These are phyloP conservation scores for Tinea semifulvella DNA, from an alignment of 2,888 invertebrate genomes.

Conservation along the genomic window DNA sequence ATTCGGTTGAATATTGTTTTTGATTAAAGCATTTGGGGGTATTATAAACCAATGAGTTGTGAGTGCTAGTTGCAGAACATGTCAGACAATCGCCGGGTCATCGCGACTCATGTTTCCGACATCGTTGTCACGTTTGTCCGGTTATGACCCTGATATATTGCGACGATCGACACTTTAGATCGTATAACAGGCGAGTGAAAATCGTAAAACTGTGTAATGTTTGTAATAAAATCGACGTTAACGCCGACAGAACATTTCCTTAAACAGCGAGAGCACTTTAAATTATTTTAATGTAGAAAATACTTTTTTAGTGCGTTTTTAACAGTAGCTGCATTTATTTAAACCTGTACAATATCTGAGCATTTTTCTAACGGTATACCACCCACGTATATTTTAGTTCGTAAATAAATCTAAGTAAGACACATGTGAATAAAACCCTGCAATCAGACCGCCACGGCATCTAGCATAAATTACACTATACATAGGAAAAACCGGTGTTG, in stretches of 20 bases:
- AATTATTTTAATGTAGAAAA: conserved; percentile 6
- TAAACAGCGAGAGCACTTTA: conserved; percentile 5
- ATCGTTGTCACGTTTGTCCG: conserved; percentile 13
- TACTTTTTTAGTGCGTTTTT: conserved; percentile 1
- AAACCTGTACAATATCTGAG: background rate
- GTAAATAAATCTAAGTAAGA: background rate
- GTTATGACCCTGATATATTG: conserved; percentile 13
- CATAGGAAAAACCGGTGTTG: conserved; percentile 10
- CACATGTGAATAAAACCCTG: background rate
- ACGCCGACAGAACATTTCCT: conserved; percentile 7
- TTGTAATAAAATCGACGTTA: conserved; percentile 12
- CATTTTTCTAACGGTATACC: conserved; percentile 3
- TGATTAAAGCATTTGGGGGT: background rate
- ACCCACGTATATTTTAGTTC: conserved; percentile 1
- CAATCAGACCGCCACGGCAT: background rate
- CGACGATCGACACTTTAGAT: conserved; percentile 15
- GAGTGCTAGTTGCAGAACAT: background rate
- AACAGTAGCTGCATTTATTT: background rate
- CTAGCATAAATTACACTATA: background rate
- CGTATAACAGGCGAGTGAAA: conserved; percentile 13
- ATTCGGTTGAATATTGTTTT: too few species aligned
- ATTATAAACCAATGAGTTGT: too few species aligned
- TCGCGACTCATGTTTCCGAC: conserved; percentile 6
- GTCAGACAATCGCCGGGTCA: conserved; percentile 12
- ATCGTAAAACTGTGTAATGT: conserved; percentile 13